These are phyloP conservation scores for Eulemur coronatus DNA, from an alignment of 2,797 vertebrate species.

Conservation along the genomic window DNA sequence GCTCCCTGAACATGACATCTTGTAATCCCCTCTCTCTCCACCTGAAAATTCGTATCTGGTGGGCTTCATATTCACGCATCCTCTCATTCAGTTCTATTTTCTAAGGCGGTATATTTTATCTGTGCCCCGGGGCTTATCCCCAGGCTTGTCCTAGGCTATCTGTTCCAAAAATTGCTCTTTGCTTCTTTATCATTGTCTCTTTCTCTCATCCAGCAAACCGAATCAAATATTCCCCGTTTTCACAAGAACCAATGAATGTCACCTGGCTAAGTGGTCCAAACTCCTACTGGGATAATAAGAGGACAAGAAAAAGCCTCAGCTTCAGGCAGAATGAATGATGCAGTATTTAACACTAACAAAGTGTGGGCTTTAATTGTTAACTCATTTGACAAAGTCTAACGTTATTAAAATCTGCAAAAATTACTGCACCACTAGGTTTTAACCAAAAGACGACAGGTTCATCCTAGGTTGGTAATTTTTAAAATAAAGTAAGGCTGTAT, in stretches of 20 bases:
- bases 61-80: neutral
- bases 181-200: neutral
- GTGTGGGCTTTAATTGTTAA: neutral
- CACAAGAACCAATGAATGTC: neutral
- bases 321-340: neutral
- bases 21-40: neutral
- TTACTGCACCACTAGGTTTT: neutral
- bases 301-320: neutral
- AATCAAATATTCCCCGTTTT: neutral
- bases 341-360: neutral
- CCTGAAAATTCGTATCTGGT: neutral
- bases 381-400: neutral
- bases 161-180: neutral
- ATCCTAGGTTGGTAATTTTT: neutral
- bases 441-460: neutral
- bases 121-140: neutral
- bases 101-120: neutral
- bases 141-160: neutral
- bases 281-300: neutral
- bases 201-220: neutral
- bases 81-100: neutral
- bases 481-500: neutral
- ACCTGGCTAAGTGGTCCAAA: neutral
- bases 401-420: slow-evolving; percentile 27
- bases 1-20: neutral